Evolutionary conservation across 37 sponge, comb jelly and placozoan species (phyloP).

Genomic region (Trichoplax adhaerens): DNA sequence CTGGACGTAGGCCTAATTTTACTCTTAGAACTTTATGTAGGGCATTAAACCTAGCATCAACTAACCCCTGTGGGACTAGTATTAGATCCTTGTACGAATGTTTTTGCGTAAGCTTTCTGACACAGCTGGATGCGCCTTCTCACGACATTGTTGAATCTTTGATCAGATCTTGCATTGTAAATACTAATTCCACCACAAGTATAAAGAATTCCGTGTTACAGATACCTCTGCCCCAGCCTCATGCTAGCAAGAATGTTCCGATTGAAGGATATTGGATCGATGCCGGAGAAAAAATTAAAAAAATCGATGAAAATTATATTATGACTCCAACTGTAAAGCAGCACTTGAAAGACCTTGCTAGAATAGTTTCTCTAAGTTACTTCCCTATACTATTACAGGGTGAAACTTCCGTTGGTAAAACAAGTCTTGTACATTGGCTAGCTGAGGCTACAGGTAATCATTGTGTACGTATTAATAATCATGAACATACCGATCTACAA

Average conservation of each 20-base stretch:
- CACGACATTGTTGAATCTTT: conserved; percentile 13
- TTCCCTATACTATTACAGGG: conserved; percentile 91
- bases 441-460: conserved; percentile 54
- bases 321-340: conserved; percentile 59
- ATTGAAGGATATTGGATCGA: conserved; percentile 82
- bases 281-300: conserved; percentile 15
- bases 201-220: conserved; percentile 17
- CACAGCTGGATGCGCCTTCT: conserved; percentile 31
- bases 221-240: neutral
- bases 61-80: conserved; percentile 31
- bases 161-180: conserved; percentile 4
- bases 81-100: conserved; percentile 72
- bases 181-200: neutral
- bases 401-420: conserved; percentile 83
- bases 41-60: conserved; percentile 16
- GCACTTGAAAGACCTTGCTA: conserved; percentile 74
- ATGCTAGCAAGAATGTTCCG: conserved; percentile 9
- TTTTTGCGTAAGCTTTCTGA: conserved; percentile 31
- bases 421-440: conserved; percentile 73
- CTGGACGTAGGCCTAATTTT: neutral
- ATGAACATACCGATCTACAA: conserved; percentile 98
- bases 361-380: conserved; percentile 74
- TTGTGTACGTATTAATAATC: conserved; percentile 86
- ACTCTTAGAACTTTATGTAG: conserved; percentile 82
- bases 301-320: conserved; percentile 30